Percentiles rank a stretch among this genome's conserved stretches.
Conservation (phyloP, 2,797 vertebrate species). For the Paramormyrops hopkinsi region DNA sequence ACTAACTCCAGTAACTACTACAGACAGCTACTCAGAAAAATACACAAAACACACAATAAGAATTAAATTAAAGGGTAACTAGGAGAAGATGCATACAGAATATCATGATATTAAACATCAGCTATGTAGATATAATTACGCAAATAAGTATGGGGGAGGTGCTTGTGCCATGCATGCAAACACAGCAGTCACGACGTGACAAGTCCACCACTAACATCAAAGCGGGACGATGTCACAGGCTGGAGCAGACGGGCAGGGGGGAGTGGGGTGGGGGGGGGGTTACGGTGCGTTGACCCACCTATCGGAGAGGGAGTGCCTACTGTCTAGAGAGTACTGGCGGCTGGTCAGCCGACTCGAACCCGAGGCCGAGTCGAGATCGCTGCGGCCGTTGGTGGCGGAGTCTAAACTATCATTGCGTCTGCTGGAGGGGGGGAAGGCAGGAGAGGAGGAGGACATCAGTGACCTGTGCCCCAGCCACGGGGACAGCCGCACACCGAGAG, state of each 20-base stretch:
- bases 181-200: constrained; percentile 71
- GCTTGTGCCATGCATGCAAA: constrained; percentile 72
- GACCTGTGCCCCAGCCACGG: constrained; percentile 45
- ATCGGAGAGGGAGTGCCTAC: constrained; percentile 84
- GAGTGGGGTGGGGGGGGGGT: constrained; percentile 32
- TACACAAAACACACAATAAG: constrained; percentile 17
- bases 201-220: constrained; percentile 73
- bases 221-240: constrained; percentile 74
- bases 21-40: neutral
- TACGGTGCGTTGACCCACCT: constrained; percentile 69
- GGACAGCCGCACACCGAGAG: constrained; percentile 40
- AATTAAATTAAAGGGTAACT: neutral
- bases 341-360: constrained; percentile 84
- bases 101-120: constrained; percentile 28
- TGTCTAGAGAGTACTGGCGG: constrained; percentile 88
- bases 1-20: neutral
- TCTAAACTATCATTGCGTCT: constrained; percentile 93
- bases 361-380: constrained; percentile 88
- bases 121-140: constrained; percentile 22
- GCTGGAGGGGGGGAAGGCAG: constrained; percentile 67
- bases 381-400: constrained; percentile 83
- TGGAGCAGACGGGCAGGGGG: constrained; percentile 54
- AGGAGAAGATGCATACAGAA: constrained; percentile 43
- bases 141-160: constrained; percentile 40
- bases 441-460: constrained; percentile 66